Evolutionary conservation across 2,888 invertebrate species (phyloP).

Genomic region (Napeogenes inachia): DNA sequence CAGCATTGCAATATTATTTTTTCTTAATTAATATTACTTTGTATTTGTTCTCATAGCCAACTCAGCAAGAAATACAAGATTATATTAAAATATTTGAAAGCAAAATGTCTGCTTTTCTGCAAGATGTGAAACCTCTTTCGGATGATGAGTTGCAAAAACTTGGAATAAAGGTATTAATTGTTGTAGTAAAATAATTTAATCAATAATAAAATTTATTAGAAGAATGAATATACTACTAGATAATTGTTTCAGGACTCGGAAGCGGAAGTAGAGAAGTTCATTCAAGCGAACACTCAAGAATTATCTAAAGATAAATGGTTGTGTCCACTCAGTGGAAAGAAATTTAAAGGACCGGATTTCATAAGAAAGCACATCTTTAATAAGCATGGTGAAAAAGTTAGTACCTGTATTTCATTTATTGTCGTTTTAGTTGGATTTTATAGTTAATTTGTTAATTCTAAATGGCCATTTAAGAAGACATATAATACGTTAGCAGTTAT

Average conservation of each 20-base stretch:
- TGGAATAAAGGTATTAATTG: constrained; percentile 81
- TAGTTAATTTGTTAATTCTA: too few species aligned
- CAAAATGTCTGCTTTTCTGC: constrained; percentile 94
- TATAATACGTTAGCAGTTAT: too few species aligned
- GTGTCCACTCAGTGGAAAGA: constrained; percentile 98
- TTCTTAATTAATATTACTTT: not conserved
- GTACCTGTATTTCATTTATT: not conserved
- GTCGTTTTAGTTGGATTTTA: too few species aligned
- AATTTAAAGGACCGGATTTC: constrained; percentile 99
- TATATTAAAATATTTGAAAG: constrained; percentile 88
- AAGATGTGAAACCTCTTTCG: constrained; percentile 83
- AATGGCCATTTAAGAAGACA: too few species aligned
- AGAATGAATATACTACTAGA: not conserved
- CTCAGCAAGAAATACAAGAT: constrained; percentile 85
- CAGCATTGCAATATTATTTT: not conserved
- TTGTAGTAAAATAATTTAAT: constrained; percentile 2
- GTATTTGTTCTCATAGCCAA: constrained; percentile 66
- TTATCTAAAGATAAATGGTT: constrained; percentile 98
- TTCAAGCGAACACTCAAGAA: constrained; percentile 97
- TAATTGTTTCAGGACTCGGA: constrained; percentile 67
- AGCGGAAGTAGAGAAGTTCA: constrained; percentile 94
- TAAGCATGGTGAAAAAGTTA: constrained; percentile 94
- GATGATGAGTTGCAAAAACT: constrained; percentile 89
- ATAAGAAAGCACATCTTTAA: constrained; percentile 99
- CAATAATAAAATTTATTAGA: not conserved